These are phyloP conservation scores for Ondatra zibethicus DNA, from an alignment of 2,113 vertebrate species.

Conservation along the genomic window DNA sequence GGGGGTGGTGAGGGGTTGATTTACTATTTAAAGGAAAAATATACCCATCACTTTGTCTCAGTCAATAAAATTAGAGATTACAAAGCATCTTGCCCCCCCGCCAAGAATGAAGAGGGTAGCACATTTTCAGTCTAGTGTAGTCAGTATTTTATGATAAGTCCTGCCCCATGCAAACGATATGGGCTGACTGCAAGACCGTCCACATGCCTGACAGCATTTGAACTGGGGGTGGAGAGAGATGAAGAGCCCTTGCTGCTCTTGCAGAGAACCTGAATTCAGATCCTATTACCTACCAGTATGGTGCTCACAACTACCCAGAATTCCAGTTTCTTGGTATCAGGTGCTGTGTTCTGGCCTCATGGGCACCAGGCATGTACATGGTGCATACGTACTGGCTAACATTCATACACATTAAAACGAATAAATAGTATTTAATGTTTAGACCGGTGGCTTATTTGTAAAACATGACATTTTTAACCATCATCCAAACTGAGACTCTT, in stretches of 20 bases:
- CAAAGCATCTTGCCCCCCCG: background rate
- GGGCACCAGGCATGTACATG: background rate
- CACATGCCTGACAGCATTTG: background rate
- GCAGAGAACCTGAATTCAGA: background rate
- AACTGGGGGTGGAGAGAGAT: background rate
- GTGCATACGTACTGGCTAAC: background rate
- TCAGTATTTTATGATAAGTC: background rate
- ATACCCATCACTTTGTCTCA: background rate
- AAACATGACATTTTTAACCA: background rate
- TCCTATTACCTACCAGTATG: background rate
- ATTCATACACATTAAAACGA: background rate
- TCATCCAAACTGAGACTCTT: background rate
- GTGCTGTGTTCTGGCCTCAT: background rate
- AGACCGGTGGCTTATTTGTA: background rate
- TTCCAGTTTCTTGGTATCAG: no score
- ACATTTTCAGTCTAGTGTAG: background rate
- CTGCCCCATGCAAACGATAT: background rate
- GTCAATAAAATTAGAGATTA: background rate
- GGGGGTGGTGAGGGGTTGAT: background rate
- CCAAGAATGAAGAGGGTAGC: background rate
- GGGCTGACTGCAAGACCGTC: rapidly evolving
- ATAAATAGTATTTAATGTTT: background rate
- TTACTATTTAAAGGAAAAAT: slow-evolving; percentile 17
- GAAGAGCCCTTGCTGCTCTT: background rate
- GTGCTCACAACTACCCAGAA: no score